Evolutionary conservation across 2,797 vertebrate genomes (phyloP), one percentile per base, ranked within the genome.

Genomic region (Crenichthys baileyi): DNA sequence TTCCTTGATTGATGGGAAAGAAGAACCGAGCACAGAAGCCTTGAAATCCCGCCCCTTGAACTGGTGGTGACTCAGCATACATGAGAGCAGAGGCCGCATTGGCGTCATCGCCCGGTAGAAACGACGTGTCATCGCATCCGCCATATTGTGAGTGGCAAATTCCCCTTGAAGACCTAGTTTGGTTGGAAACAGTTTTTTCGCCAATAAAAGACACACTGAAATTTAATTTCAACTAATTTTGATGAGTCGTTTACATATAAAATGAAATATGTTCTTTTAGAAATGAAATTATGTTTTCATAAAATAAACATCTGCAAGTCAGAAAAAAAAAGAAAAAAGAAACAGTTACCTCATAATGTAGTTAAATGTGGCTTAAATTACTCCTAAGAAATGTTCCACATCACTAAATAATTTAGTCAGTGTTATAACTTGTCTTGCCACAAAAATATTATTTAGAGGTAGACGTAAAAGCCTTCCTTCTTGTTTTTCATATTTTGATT

Each of bases 31-130:
- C 2, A 9, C 1, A 20, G 46, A 53, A 65, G 4, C 22, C 70
- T n/a, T 18, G 67, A 73, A 72, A 77, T 4, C 68, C 70, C 67
- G 53, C 61, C 44, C 50, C 63, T 22, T 79, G 56, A 74, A 29
- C 70, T 36, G 16, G 81, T 29, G 7, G 0, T 50, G 55, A 70
- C 55, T 5, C 68, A 58, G 6, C 22, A 51, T 39, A 68, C 13
- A 51, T 15, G 16, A 20, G 13, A 26, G 41, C n/a, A 16, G 67
- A 46, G 24, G 41, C 67, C 2, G 63, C 20, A 41, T 39, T 3
- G 5, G 3, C 51, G 3, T 48, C 48, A 15, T 48, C 12, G 50
- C 22, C 20, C 22, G 8, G 39, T 24, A n/a, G 39, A n/a, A 70
- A 70, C 2, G 44, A 39, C 3, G 4, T 1, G 22, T 13, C 65